A percentile compares a stretch with the other conserved stretches of the same genome.
Evolutionary conservation across 2,888 invertebrate genomes (phyloP).

Genomic region (Morinoia aosen): DNA sequence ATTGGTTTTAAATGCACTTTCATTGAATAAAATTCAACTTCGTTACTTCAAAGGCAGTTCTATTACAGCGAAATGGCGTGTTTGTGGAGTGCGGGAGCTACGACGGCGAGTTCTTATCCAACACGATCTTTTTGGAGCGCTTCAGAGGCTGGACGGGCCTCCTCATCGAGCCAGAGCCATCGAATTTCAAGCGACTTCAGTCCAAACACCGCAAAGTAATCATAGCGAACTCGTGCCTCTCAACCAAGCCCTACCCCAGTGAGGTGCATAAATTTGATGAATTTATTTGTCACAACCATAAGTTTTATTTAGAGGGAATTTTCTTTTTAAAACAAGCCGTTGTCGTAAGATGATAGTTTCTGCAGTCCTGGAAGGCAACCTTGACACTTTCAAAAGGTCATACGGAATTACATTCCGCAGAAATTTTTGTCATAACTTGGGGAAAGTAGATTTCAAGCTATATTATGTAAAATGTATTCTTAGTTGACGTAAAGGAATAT

Average conservation of each 20-base stretch:
- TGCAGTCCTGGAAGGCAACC: background rate
- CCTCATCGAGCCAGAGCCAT: slow-evolving; percentile 75
- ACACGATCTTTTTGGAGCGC: slow-evolving; percentile 75
- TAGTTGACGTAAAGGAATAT: background rate
- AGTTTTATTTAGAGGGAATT: background rate
- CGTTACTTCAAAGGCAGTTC: background rate
- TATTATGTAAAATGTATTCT: too few species aligned
- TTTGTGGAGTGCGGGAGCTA: slow-evolving; percentile 76
- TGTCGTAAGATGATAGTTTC: background rate
- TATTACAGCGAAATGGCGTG: slow-evolving; percentile 73
- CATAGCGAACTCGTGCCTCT: slow-evolving; percentile 74
- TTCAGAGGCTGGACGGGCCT: slow-evolving; percentile 74
- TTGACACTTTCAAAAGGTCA: too few species aligned
- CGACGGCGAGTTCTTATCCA: slow-evolving; percentile 75
- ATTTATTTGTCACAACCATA: background rate
- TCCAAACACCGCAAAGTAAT: slow-evolving; percentile 73
- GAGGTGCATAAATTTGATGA: slow-evolving; percentile 69
- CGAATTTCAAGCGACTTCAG: slow-evolving; percentile 73
- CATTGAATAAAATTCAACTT: too few species aligned
- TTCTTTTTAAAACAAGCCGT: background rate
- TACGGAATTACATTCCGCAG: too few species aligned
- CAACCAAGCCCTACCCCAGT: slow-evolving; percentile 71
- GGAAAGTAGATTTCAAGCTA: too few species aligned
- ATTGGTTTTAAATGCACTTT: too few species aligned
- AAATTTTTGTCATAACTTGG: too few species aligned